Conservation (phyloP, 2,113 vertebrate species). For the Neolamprologus caudopunctatus region DNA sequence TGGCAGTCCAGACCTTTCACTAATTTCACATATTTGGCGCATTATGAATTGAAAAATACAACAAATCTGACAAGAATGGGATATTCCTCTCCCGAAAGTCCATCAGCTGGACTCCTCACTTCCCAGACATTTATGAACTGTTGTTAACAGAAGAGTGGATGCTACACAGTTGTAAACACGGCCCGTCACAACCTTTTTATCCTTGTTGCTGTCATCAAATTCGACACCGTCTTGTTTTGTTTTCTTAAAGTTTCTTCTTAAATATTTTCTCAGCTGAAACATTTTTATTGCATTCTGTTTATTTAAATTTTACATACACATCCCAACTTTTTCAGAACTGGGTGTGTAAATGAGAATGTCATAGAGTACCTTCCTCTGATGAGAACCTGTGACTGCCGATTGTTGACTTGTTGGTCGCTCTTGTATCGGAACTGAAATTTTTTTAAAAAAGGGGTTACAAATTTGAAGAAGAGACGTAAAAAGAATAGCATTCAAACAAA, state of each 20-base stretch:
- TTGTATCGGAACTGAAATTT: conserved; percentile 82
- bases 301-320: not conserved
- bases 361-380: conserved; percentile 71
- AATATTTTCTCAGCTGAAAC: not conserved
- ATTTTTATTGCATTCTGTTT: not conserved
- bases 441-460: not conserved
- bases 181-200: not conserved
- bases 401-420: conserved; percentile 92
- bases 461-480: not conserved
- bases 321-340: not conserved
- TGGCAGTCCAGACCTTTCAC: not conserved
- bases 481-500: not conserved
- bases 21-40: not conserved
- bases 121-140: not conserved
- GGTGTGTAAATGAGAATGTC: not conserved
- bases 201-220: not conserved
- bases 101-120: not conserved
- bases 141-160: not conserved
- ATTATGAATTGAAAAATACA: not conserved
- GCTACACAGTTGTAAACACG: not conserved
- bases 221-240: not conserved
- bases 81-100: not conserved
- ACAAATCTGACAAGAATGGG: not conserved
- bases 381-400: conserved; percentile 88
- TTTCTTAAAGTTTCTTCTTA: not conserved